Evolutionary conservation across 2,797 vertebrate species (phyloP).

Genomic region (Galago senegalensis): DNA sequence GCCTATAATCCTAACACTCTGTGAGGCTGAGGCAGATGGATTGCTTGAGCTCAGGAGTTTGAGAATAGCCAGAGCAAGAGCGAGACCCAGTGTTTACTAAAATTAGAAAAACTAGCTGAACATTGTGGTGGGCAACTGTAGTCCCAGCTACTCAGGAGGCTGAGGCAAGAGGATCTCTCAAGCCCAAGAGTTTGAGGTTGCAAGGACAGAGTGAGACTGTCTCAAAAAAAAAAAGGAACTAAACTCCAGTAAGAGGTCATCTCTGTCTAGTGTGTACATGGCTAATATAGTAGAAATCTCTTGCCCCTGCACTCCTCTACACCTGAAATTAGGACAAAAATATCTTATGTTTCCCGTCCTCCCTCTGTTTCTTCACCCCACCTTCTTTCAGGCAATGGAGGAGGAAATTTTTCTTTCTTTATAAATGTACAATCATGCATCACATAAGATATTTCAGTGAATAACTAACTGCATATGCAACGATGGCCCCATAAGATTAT

Average conservation of each 20-base stretch:
- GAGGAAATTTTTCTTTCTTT: background rate
- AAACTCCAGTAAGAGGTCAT: background rate
- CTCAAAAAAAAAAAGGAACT: conserved; percentile 18
- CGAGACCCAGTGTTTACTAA: too few species aligned
- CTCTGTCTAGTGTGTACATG: background rate
- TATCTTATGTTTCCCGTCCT: background rate
- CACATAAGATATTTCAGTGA: background rate
- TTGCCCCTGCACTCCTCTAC: background rate
- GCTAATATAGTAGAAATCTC: background rate
- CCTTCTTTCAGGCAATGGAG: background rate
- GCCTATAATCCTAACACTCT: too few species aligned
- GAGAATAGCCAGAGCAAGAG: too few species aligned
- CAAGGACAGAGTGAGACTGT: too few species aligned
- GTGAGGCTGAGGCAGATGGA: too few species aligned
- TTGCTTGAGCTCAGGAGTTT: too few species aligned
- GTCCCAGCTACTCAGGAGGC: too few species aligned
- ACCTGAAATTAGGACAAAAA: background rate
- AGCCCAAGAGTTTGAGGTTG: too few species aligned
- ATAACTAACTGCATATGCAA: background rate
- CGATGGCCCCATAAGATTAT: background rate
- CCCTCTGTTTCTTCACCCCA: background rate
- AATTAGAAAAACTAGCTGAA: too few species aligned
- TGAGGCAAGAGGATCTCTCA: too few species aligned
- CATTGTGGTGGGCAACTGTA: too few species aligned
- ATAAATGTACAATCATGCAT: background rate